Base-by-base conservation (phyloP, 2,888 invertebrate genomes). In the Spatulosminthurus flaviceps region DNA sequence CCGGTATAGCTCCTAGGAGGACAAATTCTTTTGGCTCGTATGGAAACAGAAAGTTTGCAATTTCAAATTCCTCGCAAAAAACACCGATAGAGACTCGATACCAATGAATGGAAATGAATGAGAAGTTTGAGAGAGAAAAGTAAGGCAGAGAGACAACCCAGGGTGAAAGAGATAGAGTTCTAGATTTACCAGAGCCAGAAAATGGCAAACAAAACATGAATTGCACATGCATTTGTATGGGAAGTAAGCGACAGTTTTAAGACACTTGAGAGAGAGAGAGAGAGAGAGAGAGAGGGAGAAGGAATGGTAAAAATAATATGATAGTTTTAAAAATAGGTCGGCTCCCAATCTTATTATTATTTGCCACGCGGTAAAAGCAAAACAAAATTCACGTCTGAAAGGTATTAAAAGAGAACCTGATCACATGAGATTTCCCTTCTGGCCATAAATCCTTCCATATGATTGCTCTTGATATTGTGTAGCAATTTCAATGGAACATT, bases 301-400 rank as follows among this genome's bases (percentile, higher is more conserved):
- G 28, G n/a, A 26, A 26, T 13, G 16, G 67, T 67, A 67, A 67
- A 67, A 67, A 67, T 67, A 67, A 67, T 28, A 67, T 13, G 29
- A n/a, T 26, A 67, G 67, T 67, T 67, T 24, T 67, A 67, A 51
- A 51, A 67, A 67, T 67, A 67, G 67, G 26, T 28, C n/a, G 29
- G 67, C 67, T 67, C 67, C 67, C 19, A 67, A 9, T 67, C 28
- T 67, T 67, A 67, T 67, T 67, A 67, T 67, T 67, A 67, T 67
- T 67, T 67, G 19, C 28, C 28, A 19, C 67, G n/a, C 67, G 28
- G 67, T 26, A 67, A 67, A 26, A 26, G 16, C 16, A 4, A 67
- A 19, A 67, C 19, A 67, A 67, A 67, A 67, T 28, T 67, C 67
- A 24, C 16, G 29, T 28, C 26, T 67, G 29, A 26, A 67, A 67